A percentile compares a stretch with the other conserved stretches of the same genome.
These are phyloP conservation scores for Drosophila birchii DNA, from an alignment of 2,888 invertebrate genomes.

Conservation along the genomic window DNA sequence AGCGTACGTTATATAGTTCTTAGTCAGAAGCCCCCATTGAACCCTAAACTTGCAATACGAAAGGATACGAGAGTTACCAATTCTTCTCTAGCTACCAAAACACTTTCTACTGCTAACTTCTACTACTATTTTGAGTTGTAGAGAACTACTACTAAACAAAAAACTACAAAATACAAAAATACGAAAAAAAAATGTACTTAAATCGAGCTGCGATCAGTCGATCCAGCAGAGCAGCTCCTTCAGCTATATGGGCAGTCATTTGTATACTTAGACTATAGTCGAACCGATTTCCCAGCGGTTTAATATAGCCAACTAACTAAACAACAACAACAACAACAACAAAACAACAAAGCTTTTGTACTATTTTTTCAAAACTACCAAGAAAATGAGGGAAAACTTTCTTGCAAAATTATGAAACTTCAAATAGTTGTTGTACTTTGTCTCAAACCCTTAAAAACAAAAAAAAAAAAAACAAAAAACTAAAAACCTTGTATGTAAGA, in stretches of 20 bases:
- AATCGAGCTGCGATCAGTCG: constrained; percentile 55
- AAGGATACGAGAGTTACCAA: constrained; percentile 13
- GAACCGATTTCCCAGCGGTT: constrained; percentile 53
- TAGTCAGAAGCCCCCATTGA: constrained; percentile 49
- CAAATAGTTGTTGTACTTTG: constrained; percentile 80
- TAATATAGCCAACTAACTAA: constrained; percentile 62
- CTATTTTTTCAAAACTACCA: constrained; percentile 73
- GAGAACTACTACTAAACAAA: constrained; percentile 66
- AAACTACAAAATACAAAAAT: constrained; percentile 34
- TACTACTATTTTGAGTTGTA: constrained; percentile 65
- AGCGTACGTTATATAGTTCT: constrained; percentile 75
- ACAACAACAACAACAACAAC: constrained; percentile 52
- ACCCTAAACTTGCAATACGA: constrained; percentile 39
- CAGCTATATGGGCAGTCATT: constrained; percentile 84
- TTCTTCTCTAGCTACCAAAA: constrained; percentile 46
- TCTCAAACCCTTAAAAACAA: constrained; percentile 64
- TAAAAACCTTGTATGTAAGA: constrained; percentile 52
- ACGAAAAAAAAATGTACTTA: constrained; percentile 67
- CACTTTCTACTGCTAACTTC: constrained; percentile 55
- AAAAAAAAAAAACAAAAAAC: constrained; percentile 40
- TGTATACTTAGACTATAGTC: constrained; percentile 67
- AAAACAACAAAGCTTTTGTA: constrained; percentile 77
- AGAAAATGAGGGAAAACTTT: constrained; percentile 44
- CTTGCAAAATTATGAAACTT: constrained; percentile 61
- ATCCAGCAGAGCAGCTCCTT: constrained; percentile 50